Base-by-base conservation (phyloP, 2,113 vertebrate species). In the Labrus mixtus region DNA sequence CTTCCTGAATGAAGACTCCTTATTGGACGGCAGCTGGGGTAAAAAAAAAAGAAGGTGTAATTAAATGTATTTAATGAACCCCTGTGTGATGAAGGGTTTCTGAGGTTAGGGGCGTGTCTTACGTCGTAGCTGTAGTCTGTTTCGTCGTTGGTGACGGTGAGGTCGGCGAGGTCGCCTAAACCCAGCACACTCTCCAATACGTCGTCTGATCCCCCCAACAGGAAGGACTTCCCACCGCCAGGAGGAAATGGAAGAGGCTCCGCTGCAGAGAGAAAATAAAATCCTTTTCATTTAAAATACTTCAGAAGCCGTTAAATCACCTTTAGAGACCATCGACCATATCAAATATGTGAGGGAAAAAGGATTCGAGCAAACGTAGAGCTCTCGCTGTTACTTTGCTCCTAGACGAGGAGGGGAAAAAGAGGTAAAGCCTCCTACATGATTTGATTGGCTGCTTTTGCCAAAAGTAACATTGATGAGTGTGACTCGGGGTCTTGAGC, bases 91-190 rank as follows among this genome's bases (percentile, higher is more conserved):
- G 19, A 23, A 54, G 3, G 10, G 4, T 1, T 48, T 25, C 25
- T 25, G 25, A 25, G 1, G 39, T 8, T 15, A 0, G 0, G 25
- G 22, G 1, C 0, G 29, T 1, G 66, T 9, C 86, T 97, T 95
- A 99, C 98, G 91, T 99, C 98, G 75, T 99, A 99, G 95, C 96
- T 96, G 93, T 97, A 99, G 92, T 99, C 98, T 73, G 96, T 94
- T 20, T 95, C 94, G 91, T 99, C 98, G 93, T 99, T 99, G 92
- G 96, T 95, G 90, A 99, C 98, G 48, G 98, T 99, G 94, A 99
- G 96, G 95, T 99, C 97, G 79, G 97, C 98, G 84, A 99, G 96
- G 94, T 99, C 98, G 80, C 98, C 97, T 91, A 99, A 92, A 87
- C 98, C 98, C 93, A 98, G 93, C 83, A 98, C 96, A 90, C 96